A percentile compares a stretch with the other conserved stretches of the same genome.
These are phyloP conservation scores for Corvus hawaiiensis DNA, from an alignment of 2,113 vertebrate species.

Conservation along the genomic window DNA sequence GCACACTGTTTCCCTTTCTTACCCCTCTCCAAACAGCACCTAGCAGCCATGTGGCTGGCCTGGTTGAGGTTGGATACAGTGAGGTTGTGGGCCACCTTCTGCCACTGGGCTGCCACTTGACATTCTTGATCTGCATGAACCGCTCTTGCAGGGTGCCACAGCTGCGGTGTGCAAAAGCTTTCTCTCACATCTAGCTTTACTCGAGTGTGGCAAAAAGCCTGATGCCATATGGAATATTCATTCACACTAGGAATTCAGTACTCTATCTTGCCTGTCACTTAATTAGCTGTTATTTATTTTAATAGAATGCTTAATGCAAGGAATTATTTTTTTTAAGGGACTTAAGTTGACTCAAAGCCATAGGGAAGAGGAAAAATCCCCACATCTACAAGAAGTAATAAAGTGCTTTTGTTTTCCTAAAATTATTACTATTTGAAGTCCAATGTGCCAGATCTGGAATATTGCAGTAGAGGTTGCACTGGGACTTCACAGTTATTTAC, in stretches of 20 bases:
- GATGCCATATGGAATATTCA: neutral
- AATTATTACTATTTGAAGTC: slow-evolving; percentile 30
- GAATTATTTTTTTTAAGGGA: neutral
- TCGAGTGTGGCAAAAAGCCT: neutral
- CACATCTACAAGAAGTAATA: neutral
- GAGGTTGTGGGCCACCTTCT: neutral
- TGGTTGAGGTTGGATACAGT: neutral
- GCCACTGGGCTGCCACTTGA: neutral
- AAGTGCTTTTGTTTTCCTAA: slow-evolving; percentile 20
- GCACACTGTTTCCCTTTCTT: neutral
- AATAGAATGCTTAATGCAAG: neutral
- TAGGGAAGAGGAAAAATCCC: neutral
- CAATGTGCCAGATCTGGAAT: neutral
- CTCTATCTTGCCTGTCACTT: neutral
- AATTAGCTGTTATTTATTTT: slow-evolving; percentile 18
- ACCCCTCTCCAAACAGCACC: neutral
- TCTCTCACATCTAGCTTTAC: neutral
- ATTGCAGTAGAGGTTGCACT: neutral
- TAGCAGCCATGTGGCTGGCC: neutral
- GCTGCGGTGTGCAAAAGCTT: neutral
- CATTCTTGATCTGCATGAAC: neutral
- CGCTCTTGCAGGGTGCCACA: neutral
- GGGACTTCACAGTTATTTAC: slow-evolving; percentile 40
- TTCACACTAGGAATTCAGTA: neutral
- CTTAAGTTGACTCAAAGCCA: neutral